phyloP scores from a whole-genome alignment of 2,797 vertebrate genomes.

The Semaprochilodus insignis region DNA sequence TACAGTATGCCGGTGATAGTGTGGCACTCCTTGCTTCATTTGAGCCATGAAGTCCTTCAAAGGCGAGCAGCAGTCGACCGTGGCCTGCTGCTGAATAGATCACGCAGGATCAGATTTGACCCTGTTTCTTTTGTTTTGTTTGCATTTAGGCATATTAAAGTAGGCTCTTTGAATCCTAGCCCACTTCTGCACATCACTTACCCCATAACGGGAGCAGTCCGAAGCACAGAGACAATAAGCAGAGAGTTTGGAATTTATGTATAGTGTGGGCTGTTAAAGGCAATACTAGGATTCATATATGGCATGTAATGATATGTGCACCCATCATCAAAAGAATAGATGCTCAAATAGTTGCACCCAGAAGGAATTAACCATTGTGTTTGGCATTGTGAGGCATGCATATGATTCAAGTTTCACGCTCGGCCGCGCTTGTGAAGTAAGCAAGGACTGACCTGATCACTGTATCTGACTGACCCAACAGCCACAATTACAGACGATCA shows the following conservation, averaged over 20 bases:
- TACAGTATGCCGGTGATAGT: conserved; percentile 71
- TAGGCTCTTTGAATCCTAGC: conserved; percentile 59
- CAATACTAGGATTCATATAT: too few relatives aligned
- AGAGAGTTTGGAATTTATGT: not conserved
- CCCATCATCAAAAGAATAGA: too few relatives aligned
- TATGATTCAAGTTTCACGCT: too few relatives aligned
- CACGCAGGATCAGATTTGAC: conserved; percentile 75
- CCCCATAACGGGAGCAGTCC: not conserved
- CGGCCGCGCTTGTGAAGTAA: too few relatives aligned
- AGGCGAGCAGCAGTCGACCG: conserved; percentile 71
- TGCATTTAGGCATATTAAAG: conserved; percentile 74
- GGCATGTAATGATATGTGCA: not conserved
- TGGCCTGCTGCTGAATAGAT: conserved; percentile 74
- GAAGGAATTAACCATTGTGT: too few relatives aligned
- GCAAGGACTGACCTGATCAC: too few relatives aligned
- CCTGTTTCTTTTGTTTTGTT: conserved; percentile 73
- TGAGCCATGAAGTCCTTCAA: conserved; percentile 69
- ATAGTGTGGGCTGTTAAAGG: not conserved
- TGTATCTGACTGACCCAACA: too few relatives aligned
- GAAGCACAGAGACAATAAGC: not conserved
- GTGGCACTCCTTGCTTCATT: conserved; percentile 66
- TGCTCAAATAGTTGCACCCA: too few relatives aligned
- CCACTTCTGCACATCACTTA: conserved; percentile 50
- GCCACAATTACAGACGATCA: too few relatives aligned
- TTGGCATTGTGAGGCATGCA: too few relatives aligned